These are phyloP conservation scores for Meda fulgida DNA, from an alignment of 2,797 vertebrate species.

Conservation along the genomic window DNA sequence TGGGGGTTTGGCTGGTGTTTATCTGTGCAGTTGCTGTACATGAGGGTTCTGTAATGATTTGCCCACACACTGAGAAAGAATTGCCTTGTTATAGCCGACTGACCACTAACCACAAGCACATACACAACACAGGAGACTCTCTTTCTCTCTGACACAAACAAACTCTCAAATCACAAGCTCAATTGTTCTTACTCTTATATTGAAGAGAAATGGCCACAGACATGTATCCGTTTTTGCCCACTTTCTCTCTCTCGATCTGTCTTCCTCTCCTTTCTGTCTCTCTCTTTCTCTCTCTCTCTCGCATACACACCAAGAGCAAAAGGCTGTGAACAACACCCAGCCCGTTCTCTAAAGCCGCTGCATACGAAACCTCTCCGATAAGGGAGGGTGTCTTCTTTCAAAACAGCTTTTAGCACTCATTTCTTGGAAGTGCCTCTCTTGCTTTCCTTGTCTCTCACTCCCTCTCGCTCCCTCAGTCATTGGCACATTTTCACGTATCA, in stretches of 20 bases:
- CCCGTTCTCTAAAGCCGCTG: slow-evolving; percentile 46
- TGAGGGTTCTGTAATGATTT: slow-evolving; percentile 49
- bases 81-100: slow-evolving; percentile 40
- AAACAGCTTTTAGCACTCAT: slow-evolving; percentile 57
- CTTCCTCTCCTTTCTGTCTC: not conserved
- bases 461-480: not conserved
- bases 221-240: slow-evolving; percentile 20
- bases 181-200: slow-evolving; percentile 40
- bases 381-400: slow-evolving; percentile 59
- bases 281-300: not conserved
- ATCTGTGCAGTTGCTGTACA: slow-evolving; percentile 22
- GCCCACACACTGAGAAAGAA: slow-evolving; percentile 45
- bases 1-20: slow-evolving; percentile 2
- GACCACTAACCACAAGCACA: slow-evolving; percentile 47
- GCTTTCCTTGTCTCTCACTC: slow-evolving; percentile 26
- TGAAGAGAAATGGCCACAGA: slow-evolving; percentile 36
- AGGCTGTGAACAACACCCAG: slow-evolving; percentile 46
- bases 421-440: slow-evolving; percentile 56
- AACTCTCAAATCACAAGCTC: slow-evolving; percentile 36
- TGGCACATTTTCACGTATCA: slow-evolving; percentile 8
- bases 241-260: not conserved
- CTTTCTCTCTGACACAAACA: slow-evolving; percentile 28
- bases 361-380: slow-evolving; percentile 46
- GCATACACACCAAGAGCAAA: slow-evolving; percentile 25
- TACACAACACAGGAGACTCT: slow-evolving; percentile 31